Evolutionary conservation across 2,113 vertebrate species (phyloP), one percentile per base, ranked within the genome.

Genomic region (Ptilonorhynchus violaceus): DNA sequence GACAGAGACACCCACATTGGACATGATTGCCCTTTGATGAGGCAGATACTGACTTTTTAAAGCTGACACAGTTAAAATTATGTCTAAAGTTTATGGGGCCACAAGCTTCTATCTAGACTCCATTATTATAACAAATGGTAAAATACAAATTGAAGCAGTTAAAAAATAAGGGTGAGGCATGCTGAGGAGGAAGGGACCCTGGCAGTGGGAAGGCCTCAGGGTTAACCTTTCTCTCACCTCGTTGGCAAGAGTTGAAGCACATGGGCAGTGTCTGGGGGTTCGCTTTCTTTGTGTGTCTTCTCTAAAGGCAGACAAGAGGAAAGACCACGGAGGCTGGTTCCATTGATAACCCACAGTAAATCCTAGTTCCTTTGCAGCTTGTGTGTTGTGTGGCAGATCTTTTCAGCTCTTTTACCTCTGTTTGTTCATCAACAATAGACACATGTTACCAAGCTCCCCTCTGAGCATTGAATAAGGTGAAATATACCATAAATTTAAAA

Each of bases 1-100:
- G 98, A 96, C 96, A 97, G 95, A 97, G 95, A 98, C 98, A 94
- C 98, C 98, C 97, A 98, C 98, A 95, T 89, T 97, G 97, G 97
- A 98, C 96, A 98, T 96, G 97, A 97, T 91, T 98, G 97, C 97
- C 98, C 98, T 98, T 98, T 98, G 97, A 98, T 98, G 97, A 97
- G 94, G 92, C 96, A 98, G 94, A 95, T 96, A 98, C 94, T 98
- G 98, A 98, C 97, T 98, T 98, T 98, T 98, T 97, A 96, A 98
- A 97, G 95, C 96, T 98, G 98, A 96, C 97, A 97, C 85, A 97
- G 97, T 98, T 97, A 98, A 98, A 98, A 98, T 98, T 97, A 98
- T 97, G 98, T 93, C 97, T 97, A 96, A 97, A 98, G 95, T 95
- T 94, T 97, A 91, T 93, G 89, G 89, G 92, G 97, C 97, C 97